These are phyloP conservation scores for Rhabdomys dilectus DNA, from an alignment of 2,113 vertebrate species.

Conservation along the genomic window DNA sequence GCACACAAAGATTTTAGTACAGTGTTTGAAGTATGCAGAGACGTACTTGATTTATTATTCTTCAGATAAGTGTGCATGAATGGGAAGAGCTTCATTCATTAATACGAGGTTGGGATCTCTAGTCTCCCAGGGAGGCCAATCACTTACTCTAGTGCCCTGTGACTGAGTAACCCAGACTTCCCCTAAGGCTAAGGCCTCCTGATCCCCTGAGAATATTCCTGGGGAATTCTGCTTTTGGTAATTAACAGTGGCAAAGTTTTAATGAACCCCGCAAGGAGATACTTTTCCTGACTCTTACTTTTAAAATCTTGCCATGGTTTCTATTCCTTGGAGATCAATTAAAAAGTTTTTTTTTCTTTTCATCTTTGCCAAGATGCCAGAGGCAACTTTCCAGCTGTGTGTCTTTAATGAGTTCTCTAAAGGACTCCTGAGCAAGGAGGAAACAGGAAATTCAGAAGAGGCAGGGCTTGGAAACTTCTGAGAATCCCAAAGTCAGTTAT, in stretches of 20 bases:
- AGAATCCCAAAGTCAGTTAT: background rate
- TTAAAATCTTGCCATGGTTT: slow-evolving; percentile 59
- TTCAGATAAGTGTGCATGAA: background rate
- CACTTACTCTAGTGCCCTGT: background rate
- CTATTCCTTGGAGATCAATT: slow-evolving; percentile 78
- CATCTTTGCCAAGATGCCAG: slow-evolving; percentile 35
- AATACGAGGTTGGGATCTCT: background rate
- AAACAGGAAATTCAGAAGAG: background rate
- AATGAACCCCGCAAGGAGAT: slow-evolving; percentile 71
- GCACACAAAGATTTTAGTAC: background rate
- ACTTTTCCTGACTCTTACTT: slow-evolving; percentile 58
- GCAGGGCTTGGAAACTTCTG: background rate
- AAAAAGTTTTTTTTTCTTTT: slow-evolving; percentile 64
- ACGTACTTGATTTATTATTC: background rate
- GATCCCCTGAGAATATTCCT: background rate
- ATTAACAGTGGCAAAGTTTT: slow-evolving; percentile 72
- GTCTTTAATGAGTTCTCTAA: slow-evolving; percentile 73
- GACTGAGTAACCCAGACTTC: background rate
- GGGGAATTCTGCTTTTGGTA: background rate
- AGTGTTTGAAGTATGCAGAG: background rate
- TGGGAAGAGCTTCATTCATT: background rate
- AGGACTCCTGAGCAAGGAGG: background rate
- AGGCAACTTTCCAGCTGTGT: slow-evolving; percentile 49
- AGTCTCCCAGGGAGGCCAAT: background rate
- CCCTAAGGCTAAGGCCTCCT: background rate